Evolutionary conservation across 1,140 invertebrate species (phyloP), one percentile per base, ranked within the genome.

Genomic region (Hydropsyche tenuis): DNA sequence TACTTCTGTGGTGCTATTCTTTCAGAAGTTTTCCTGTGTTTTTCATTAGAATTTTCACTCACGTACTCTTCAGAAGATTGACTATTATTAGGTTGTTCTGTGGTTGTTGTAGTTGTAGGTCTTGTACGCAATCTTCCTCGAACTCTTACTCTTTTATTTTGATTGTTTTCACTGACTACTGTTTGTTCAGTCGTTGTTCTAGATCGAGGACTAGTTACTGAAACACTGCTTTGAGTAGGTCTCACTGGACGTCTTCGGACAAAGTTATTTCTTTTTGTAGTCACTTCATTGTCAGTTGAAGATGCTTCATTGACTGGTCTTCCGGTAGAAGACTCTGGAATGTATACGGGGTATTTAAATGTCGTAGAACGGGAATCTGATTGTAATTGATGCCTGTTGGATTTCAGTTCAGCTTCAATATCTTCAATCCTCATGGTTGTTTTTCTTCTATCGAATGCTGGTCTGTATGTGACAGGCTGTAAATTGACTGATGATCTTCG

Each of bases 381-480:
- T 46, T 37, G 48, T 14, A 75, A 68, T 66, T 77, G 73, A 7
- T 20, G 45, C 51, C 76, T 69, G 53, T 84, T 86, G 14, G 84
- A 84, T 76, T 85, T 86, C 56, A 85, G 78, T 73, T 85, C 85
- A 45, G 82, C 83, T 78, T 85, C 82, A 45, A 86, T 86, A 81
- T 86, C 85, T 77, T 86, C 85, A 46, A 86, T 86, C 23, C 82
- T 79, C 85, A 86, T 86, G 46, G 85, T 86, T 16, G 85, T 86
- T 70, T 83, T 78, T 9, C 82, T 77, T 73, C 80, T 81, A 73
- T 85, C 81, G 74, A 81, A 86, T 2, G 82, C 81, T 63, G 85
- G 85, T 73, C 84, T 80, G 64, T 85, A 85, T 30, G 85, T 85
- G 22, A 85, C 80, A 22, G 83, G 80, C 62, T 83, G 81, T 6